A percentile compares a stretch with the other conserved stretches of the same genome.
Conservation (phyloP, 2,888 invertebrate genomes). For the Amblyjoppa proteus region DNA sequence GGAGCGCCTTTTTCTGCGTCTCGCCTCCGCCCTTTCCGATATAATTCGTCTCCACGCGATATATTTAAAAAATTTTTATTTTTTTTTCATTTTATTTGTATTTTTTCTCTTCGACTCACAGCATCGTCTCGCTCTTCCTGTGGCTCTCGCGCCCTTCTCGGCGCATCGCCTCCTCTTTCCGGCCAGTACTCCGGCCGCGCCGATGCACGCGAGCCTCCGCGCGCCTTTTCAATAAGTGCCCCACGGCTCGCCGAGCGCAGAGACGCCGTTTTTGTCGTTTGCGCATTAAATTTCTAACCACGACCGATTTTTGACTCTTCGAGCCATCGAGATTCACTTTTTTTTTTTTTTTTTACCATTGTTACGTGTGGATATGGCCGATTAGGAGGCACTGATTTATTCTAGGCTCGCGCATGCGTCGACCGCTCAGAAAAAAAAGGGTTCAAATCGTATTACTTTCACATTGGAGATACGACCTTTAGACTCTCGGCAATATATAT, state of each 20-base stretch:
- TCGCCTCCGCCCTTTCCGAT: not conserved
- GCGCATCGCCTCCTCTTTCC: no score
- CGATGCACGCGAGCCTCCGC: constrained; percentile 43
- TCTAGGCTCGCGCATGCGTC: not conserved
- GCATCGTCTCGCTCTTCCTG: not conserved
- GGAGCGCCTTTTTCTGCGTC: not conserved
- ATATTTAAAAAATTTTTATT: not conserved
- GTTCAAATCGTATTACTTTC: no score
- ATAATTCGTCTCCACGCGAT: constrained; percentile 57
- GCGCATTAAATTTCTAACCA: constrained; percentile 46
- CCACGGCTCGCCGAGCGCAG: not conserved
- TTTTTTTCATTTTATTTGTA: not conserved
- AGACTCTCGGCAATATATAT: not conserved
- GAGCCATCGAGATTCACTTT: not conserved
- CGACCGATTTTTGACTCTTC: not conserved
- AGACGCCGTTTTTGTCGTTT: constrained; percentile 51
- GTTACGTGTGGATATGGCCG: constrained; percentile 4
- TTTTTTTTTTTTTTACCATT: not conserved
- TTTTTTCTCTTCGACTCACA: constrained; percentile 7
- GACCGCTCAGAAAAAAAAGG: no score
- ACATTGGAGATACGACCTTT: no score
- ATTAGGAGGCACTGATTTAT: constrained; percentile 28
- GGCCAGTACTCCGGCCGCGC: no score
- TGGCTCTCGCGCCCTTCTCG: no score
- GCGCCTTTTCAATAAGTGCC: constrained; percentile 44